Base-by-base conservation (phyloP, 2,888 invertebrate species). In the Tetrapedia diversipes region DNA sequence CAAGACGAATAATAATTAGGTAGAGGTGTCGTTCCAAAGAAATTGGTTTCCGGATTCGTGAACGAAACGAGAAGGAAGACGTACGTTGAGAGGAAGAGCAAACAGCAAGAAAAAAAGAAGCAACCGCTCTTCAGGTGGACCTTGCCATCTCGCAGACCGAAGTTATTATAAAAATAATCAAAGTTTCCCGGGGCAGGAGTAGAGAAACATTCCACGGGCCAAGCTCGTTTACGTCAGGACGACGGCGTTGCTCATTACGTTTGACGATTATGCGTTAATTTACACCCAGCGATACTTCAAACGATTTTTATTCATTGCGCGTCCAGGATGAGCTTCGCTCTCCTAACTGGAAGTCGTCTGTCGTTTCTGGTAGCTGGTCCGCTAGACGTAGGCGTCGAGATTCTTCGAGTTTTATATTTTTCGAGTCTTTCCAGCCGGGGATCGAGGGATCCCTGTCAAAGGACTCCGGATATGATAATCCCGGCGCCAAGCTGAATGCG, bases 201-300 rank as follows among this genome's bases (percentile, higher is more conserved):
- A 8, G 51, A 64, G 80, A 57, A 74, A 77, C 78, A 71, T 77
- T 79, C 67, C 51, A 64, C 70, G 64, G 64, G 67, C 45, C 60
- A 51, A 67, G 41, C 59, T 77, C 68, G 72, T 66, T 75, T 75
- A 80, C 81, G 68, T 69, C 79, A 64, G 84, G 74, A 39, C 66
- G 54, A 79, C 84, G 65, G 60, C 51, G 85, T 56, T 80, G 77
- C 85, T 91, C 91, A 91, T 92, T 91, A 89, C 91, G 91, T 92
- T 92, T 92, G 92, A 90, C 91, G 92, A 92, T 92, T 92, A 92
- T 92, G 91, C 92, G 89, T 91, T 91, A 91, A 91, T 91, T 91
- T 91, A 87, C 90, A 89, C 90, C 89, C 88, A 89, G 90, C 89
- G 89, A 91, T 91, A 91, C 91, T 91, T 91, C 91, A 91, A 91